These are phyloP conservation scores for Chlorops oryzae DNA, from an alignment of 1,140 invertebrate species.

Conservation along the genomic window DNA sequence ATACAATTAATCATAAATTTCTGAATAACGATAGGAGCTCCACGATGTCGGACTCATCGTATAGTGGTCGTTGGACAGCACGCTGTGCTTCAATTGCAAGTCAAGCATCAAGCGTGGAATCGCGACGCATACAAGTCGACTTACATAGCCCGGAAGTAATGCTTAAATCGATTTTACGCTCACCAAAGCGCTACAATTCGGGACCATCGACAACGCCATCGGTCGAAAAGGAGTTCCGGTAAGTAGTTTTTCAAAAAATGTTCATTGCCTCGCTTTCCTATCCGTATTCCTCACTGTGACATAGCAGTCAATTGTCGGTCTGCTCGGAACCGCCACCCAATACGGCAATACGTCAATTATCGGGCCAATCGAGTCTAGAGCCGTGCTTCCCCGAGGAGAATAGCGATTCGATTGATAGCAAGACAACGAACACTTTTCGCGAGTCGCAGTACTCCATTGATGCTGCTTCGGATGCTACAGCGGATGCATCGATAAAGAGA, in stretches of 20 bases:
- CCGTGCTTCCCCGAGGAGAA: constrained; percentile 42
- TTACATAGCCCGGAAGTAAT: constrained; percentile 42
- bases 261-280: background rate
- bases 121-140: constrained; percentile 40
- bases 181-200: constrained; percentile 40
- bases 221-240: constrained; percentile 43
- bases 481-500: constrained; percentile 16
- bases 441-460: background rate
- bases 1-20: no score
- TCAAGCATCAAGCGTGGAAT: constrained; percentile 44
- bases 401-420: constrained; percentile 28
- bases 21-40: no score
- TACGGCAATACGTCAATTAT: constrained; percentile 38
- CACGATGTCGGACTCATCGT: constrained; percentile 44
- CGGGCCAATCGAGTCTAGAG: constrained; percentile 45
- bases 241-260: constrained; percentile 1
- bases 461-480: background rate
- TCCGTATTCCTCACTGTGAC: background rate
- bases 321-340: constrained; percentile 45
- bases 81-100: constrained; percentile 40
- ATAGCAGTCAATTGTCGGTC: constrained; percentile 34
- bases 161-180: constrained; percentile 38
- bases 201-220: constrained; percentile 43
- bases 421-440: background rate
- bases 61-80: constrained; percentile 43